phyloP scores from a whole-genome alignment of 53 echinoderm and acorn worm genomes.

The Actinopyga echinites region DNA sequence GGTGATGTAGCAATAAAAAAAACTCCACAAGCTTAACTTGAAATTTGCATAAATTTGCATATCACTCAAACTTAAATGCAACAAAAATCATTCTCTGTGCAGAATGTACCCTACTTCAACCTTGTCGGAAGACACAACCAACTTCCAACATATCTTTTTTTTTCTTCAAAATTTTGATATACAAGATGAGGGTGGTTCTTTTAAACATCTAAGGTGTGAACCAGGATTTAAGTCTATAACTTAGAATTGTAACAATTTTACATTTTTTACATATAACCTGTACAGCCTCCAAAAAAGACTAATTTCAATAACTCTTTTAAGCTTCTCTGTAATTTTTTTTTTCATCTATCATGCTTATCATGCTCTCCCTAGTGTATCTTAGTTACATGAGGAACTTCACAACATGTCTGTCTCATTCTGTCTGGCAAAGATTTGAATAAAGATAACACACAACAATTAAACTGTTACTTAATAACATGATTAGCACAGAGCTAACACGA shows the following conservation, averaged over 20 bases:
- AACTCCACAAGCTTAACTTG: neutral
- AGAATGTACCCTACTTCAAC: neutral
- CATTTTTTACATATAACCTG: neutral
- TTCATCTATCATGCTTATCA: neutral
- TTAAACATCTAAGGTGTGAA: slow-evolving; percentile 24
- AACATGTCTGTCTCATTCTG: too few relatives aligned
- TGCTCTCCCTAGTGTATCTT: too few relatives aligned
- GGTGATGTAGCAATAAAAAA: neutral
- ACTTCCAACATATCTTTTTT: neutral
- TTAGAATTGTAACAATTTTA: slow-evolving; percentile 22
- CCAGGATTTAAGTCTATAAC: slow-evolving; percentile 20
- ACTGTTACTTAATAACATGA: too few relatives aligned
- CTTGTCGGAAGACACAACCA: neutral
- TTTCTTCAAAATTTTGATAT: neutral
- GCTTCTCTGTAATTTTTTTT: neutral
- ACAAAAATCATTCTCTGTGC: neutral
- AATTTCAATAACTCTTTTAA: neutral
- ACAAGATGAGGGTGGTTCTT: neutral
- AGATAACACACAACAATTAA: too few relatives aligned
- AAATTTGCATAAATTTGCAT: slow-evolving; percentile 30
- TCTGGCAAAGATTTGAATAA: too few relatives aligned
- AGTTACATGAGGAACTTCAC: too few relatives aligned
- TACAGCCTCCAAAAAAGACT: slow-evolving; percentile 32
- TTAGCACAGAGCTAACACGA: too few relatives aligned
- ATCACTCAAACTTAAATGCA: slow-evolving; percentile 1